Evolutionary conservation across 1,140 invertebrate species (phyloP).

Genomic region (Stenopsyche tienmushanensis): DNA sequence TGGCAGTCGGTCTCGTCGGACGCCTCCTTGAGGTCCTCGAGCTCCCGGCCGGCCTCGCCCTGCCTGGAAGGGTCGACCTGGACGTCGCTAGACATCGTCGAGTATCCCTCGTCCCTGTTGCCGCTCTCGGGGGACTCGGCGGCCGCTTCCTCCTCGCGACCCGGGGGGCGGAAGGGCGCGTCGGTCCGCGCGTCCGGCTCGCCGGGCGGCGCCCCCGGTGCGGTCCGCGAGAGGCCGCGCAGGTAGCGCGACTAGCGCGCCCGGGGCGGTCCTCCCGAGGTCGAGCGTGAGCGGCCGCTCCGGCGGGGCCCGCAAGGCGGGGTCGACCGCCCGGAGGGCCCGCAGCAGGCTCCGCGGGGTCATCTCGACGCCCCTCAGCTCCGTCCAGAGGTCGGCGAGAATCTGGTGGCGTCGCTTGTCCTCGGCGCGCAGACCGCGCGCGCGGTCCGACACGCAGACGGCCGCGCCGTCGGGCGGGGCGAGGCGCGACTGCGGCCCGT

Average conservation of each 20-base stretch:
- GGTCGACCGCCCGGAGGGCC: slow-evolving; percentile 61
- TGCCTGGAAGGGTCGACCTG: slow-evolving; percentile 66
- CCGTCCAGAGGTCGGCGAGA: slow-evolving; percentile 61
- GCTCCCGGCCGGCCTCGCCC: slow-evolving; percentile 58
- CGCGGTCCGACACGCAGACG: slow-evolving; percentile 45
- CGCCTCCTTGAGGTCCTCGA: slow-evolving; percentile 72
- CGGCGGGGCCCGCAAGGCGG: slow-evolving; percentile 63
- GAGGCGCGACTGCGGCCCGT: slow-evolving; percentile 59
- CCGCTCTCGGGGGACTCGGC: slow-evolving; percentile 71
- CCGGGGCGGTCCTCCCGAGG: slow-evolving; percentile 59
- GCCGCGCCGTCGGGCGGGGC: slow-evolving; percentile 52
- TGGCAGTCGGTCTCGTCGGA: slow-evolving; percentile 67
- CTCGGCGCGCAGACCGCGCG: slow-evolving; percentile 54
- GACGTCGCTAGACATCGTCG: slow-evolving; percentile 86
- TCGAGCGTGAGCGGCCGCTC: slow-evolving; percentile 65
- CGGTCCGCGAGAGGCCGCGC: slow-evolving; percentile 35
- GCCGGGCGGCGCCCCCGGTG: slow-evolving; percentile 32
- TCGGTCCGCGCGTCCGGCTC: too few species aligned
- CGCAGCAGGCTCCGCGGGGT: slow-evolving; percentile 59
- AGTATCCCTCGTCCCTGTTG: slow-evolving; percentile 83
- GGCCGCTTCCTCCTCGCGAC: slow-evolving; percentile 58
- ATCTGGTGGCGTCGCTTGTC: slow-evolving; percentile 62
- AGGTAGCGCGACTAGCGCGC: slow-evolving; percentile 42
- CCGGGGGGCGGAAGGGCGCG: too few species aligned
- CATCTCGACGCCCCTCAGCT: slow-evolving; percentile 60